Evolutionary conservation across 2,113 vertebrate species (phyloP).

Genomic region (Microcebus murinus): DNA sequence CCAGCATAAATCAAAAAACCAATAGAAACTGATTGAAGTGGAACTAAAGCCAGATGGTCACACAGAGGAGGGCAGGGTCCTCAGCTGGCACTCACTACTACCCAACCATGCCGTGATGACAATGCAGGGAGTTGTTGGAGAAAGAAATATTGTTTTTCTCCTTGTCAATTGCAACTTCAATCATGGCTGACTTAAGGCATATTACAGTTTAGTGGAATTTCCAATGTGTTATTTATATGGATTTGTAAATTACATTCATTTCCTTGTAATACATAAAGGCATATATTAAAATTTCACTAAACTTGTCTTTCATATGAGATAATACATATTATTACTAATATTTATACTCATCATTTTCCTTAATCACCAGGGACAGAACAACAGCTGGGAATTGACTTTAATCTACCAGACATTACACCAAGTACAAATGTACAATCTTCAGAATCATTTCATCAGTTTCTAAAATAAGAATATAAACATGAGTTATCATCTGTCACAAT

Average conservation of each 20-base stretch:
- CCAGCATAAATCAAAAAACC: conserved; percentile 72
- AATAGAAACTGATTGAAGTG: conserved; percentile 58
- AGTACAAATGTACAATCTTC: conserved; percentile 20
- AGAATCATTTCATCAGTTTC: conserved; percentile 61
- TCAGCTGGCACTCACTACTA: conserved; percentile 70
- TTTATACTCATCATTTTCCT: conserved; percentile 52
- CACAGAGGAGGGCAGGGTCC: conserved; percentile 55
- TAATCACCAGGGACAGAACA: conserved; percentile 42
- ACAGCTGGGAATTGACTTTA: conserved; percentile 47
- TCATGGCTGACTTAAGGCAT: conserved; percentile 77
- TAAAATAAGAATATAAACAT: conserved; percentile 34
- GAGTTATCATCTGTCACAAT: conserved; percentile 60
- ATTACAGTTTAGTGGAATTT: conserved; percentile 75
- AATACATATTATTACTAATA: conserved; percentile 55
- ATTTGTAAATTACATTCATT: conserved; percentile 61
- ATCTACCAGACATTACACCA: conserved; percentile 41
- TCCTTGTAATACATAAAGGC: conserved; percentile 47
- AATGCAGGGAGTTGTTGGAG: conserved; percentile 61
- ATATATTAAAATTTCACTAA: conserved; percentile 51
- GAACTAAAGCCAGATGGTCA: conserved; percentile 71
- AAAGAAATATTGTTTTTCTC: conserved; percentile 74
- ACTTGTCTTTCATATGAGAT: conserved; percentile 16
- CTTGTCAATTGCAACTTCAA: conserved; percentile 70
- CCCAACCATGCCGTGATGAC: conserved; percentile 68
- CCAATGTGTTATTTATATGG: conserved; percentile 41